These are phyloP conservation scores for Esox niger DNA, from an alignment of 2,113 vertebrate species.

Conservation along the genomic window DNA sequence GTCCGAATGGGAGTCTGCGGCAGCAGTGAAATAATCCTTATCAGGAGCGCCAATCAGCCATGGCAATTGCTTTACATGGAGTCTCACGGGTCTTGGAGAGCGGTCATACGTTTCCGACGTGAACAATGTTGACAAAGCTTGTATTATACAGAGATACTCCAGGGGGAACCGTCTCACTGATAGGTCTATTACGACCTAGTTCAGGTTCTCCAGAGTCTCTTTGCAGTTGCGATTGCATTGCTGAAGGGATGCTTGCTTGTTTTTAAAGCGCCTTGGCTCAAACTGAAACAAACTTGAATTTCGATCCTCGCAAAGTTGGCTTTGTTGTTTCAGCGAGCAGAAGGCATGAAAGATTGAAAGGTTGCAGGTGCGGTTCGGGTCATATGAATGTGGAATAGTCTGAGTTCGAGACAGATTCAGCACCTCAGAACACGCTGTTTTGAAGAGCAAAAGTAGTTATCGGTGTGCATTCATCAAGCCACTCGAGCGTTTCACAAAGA, in stretches of 20 bases:
- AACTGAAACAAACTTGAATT: no score
- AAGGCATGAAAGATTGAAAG: no score
- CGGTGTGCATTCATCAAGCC: not conserved
- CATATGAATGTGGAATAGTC: not conserved
- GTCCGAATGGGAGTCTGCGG: not conserved
- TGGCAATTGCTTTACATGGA: slow-evolving; percentile 5
- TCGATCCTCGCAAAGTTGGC: no score
- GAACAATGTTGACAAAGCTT: slow-evolving; percentile 17
- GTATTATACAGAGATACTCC: not conserved
- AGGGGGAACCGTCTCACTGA: slow-evolving; percentile 1
- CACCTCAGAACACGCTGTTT: not conserved
- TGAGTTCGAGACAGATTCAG: not conserved
- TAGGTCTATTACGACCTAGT: slow-evolving; percentile 13
- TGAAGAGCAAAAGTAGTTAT: not conserved
- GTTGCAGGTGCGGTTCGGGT: not conserved
- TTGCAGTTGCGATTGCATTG: no score
- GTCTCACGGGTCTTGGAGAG: not conserved
- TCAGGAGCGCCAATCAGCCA: slow-evolving; percentile 7
- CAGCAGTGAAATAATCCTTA: not conserved
- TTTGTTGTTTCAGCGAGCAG: no score
- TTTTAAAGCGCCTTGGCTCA: no score
- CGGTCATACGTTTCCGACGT: slow-evolving; percentile 8
- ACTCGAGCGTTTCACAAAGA: not conserved
- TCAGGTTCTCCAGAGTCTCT: not conserved
- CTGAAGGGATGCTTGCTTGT: no score